Evolutionary conservation across 2,888 invertebrate genomes (phyloP).

Genomic region (Flexamia atlantica): DNA sequence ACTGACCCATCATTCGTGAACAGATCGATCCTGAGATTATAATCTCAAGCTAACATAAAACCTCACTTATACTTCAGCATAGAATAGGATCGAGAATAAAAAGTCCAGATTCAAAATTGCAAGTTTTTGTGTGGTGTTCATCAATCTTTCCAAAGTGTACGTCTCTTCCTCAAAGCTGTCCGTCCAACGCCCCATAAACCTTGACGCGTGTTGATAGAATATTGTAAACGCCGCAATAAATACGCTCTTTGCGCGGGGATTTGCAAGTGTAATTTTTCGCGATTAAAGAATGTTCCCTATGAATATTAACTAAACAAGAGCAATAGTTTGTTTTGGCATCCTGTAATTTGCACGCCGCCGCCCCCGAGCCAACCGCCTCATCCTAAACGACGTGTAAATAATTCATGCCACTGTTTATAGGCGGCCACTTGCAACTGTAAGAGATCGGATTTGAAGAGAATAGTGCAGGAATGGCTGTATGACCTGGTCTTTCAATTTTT

Average conservation of each 20-base stretch:
- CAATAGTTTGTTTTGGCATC: constrained; percentile 30
- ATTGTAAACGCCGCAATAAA: constrained; percentile 27
- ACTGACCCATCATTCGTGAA: too few relatives aligned
- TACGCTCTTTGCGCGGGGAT: constrained; percentile 6
- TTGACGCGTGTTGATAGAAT: constrained; percentile 11
- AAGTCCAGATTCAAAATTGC: too few relatives aligned
- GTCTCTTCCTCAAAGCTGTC: too few relatives aligned
- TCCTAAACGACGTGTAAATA: not conserved
- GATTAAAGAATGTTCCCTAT: constrained; percentile 9
- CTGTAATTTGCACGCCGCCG: constrained; percentile 13
- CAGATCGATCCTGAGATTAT: too few relatives aligned
- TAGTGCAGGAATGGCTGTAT: too few relatives aligned
- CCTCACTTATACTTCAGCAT: too few relatives aligned
- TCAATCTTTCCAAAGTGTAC: too few relatives aligned
- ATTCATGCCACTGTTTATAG: not conserved
- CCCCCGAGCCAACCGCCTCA: not conserved
- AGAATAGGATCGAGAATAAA: too few relatives aligned
- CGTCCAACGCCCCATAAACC: not conserved
- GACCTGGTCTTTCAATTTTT: too few relatives aligned
- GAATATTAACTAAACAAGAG: constrained; percentile 41
- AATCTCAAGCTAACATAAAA: too few relatives aligned
- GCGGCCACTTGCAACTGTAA: not conserved
- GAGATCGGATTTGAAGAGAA: not conserved
- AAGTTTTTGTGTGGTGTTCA: too few relatives aligned
- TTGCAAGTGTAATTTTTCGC: constrained; percentile 36